A percentile compares a stretch with the other conserved stretches of the same genome.
phyloP scores from a whole-genome alignment of 2,113 vertebrate species.

The Pseudopipra pipra region DNA sequence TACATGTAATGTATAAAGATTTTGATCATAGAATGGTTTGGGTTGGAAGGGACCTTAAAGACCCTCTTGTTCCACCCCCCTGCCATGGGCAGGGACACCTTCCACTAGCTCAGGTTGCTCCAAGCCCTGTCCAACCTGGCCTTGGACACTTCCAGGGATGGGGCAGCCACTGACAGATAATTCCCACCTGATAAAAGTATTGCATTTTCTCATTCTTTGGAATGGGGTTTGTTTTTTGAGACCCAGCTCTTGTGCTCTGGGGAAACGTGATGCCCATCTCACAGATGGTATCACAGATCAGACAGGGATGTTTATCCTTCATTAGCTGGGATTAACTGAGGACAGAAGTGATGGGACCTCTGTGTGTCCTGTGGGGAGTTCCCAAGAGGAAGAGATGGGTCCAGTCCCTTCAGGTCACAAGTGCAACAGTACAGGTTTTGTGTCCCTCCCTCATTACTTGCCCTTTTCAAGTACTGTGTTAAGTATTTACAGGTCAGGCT shows the following conservation, averaged over 20 bases:
- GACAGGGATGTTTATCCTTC: background rate
- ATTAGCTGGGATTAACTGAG: background rate
- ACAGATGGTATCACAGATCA: background rate
- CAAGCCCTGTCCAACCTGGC: background rate
- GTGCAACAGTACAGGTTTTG: background rate
- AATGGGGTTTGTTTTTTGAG: background rate
- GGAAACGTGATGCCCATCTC: background rate
- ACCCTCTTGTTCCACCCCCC: background rate
- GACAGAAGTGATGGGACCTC: background rate
- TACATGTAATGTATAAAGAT: background rate
- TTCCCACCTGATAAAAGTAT: background rate
- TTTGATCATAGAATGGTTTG: background rate
- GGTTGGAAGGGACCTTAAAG: background rate
- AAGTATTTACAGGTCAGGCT: background rate
- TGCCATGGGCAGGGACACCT: background rate
- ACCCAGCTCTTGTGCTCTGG: background rate
- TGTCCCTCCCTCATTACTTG: background rate
- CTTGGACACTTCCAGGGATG: fast-evolving
- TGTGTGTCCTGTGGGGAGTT: background rate
- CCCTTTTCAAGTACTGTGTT: background rate
- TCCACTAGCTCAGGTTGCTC: background rate
- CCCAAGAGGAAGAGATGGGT: background rate
- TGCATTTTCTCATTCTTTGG: background rate
- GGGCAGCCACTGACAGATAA: background rate
- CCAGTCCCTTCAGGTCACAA: background rate